Base-by-base conservation (phyloP, 2,888 invertebrate genomes). In the Cylloceria caligata region DNA sequence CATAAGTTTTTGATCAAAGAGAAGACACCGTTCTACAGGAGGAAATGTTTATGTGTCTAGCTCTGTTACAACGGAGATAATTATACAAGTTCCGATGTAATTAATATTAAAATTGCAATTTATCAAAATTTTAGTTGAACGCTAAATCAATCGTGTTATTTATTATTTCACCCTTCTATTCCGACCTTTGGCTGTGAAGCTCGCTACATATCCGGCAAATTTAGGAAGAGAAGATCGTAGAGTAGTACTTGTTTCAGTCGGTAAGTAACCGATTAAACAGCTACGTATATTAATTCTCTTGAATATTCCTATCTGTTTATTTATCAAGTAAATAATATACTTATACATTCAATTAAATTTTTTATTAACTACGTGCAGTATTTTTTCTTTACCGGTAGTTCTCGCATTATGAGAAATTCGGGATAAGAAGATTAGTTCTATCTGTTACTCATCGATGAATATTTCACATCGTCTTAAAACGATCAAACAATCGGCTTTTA, bases 41-140 rank as follows among this genome's bases (percentile, higher is more conserved):
- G 49, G 16, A 36, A 39, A 49, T 24, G n/a, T 73, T 39, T 21
- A 11, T 42, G 45, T 34, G 34, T 49, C 39, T 11, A 27, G 24
- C n/a, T 34, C 34, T 49, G n/a, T 73, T 47, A 45, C 21, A 30
- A 47, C 47, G 21, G 47, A 73, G 13, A 21, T 9, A 65, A 65
- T 55, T 24, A 30, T 74, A 24, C 42, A 42, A 73, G 11, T 73
- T 64, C 36, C 45, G 49, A 47, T 49, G 49, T 60, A 39, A 27
- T 36, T 36, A 3, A 72, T 34, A 27, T n/a, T 34, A 0, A 47
- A 49, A 62, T 47, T 4, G 47, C 36, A 62, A 21, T 73, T 62
- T 36, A 64, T 64, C 21, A 16, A 73, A 62, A 73, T 24, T 64
- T 21, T 36, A 73, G 24, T 60, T 34, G 19, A 67, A 47, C 36